Conservation (phyloP, 1,140 invertebrate genomes). For the Hycleus cichorii region DNA sequence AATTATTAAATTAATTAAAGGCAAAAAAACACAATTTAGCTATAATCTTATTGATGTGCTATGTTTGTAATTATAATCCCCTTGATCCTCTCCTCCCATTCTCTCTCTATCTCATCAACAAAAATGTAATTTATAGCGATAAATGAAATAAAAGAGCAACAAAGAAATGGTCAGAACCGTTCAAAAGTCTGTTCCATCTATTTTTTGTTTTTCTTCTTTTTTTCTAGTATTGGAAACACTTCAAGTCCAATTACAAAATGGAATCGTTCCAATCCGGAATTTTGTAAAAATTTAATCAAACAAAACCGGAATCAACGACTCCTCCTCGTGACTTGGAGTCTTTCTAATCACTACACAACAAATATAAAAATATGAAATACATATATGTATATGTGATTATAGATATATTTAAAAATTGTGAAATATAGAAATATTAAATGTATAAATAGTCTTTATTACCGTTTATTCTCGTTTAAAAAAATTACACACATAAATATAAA, state of each 20-base stretch:
- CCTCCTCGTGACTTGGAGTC: background rate
- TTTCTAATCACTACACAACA: slow-evolving; percentile 3
- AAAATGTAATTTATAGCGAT: slow-evolving; percentile 17
- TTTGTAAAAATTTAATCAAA: no score
- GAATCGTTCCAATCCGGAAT: no score
- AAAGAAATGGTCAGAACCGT: slow-evolving; percentile 14
- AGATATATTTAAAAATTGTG: slow-evolving; percentile 36
- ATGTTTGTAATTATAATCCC: slow-evolving; percentile 33
- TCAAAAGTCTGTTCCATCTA: slow-evolving; percentile 16
- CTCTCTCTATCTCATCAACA: background rate
- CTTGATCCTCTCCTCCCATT: background rate
- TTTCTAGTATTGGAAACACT: slow-evolving; percentile 7
- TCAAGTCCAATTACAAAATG: background rate
- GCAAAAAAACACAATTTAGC: slow-evolving; percentile 20
- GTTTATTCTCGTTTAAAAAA: no score
- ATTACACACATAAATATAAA: no score
- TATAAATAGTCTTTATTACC: slow-evolving; percentile 8
- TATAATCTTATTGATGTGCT: slow-evolving; percentile 30
- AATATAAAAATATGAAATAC: slow-evolving; percentile 26
- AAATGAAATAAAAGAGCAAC: no score
- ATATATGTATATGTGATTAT: slow-evolving; percentile 37
- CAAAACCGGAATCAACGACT: no score
- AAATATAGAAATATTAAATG: slow-evolving; percentile 39
- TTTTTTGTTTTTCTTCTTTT: no score
- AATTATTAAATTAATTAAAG: no score